phyloP scores from a whole-genome alignment of 2,113 vertebrate species.

The Semnopithecus entellus region DNA sequence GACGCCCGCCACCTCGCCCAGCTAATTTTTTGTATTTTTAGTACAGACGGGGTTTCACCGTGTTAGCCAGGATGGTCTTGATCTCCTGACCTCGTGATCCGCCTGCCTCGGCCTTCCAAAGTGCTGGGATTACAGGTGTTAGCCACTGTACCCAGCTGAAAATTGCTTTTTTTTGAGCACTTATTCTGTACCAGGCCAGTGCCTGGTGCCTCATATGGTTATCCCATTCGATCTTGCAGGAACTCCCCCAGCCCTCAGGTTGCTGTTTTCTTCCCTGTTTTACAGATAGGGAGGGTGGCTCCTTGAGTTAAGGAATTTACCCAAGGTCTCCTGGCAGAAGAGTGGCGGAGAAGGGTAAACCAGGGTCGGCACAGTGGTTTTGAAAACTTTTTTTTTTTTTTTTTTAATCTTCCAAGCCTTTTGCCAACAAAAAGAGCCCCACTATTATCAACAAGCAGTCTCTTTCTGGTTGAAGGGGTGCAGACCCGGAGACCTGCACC shows the following conservation, averaged over 20 bases:
- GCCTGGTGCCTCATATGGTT: background rate
- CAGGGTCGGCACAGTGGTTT: background rate
- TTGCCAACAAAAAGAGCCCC: background rate
- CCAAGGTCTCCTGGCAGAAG: background rate
- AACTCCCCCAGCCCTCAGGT: background rate
- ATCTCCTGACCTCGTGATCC: too few relatives aligned
- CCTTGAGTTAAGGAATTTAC: background rate
- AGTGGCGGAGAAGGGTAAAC: background rate
- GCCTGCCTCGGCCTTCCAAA: too few relatives aligned
- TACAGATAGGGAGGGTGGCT: background rate
- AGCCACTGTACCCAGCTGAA: background rate
- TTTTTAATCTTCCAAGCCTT: background rate
- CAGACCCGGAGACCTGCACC: background rate
- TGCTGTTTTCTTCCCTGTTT: background rate
- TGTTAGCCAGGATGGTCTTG: too few relatives aligned
- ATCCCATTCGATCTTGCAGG: background rate
- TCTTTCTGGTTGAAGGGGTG: background rate
- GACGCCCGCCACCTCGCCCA: rapidly evolving
- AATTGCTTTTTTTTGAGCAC: background rate
- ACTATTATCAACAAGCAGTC: background rate
- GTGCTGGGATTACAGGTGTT: too few relatives aligned
- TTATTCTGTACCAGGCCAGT: background rate
- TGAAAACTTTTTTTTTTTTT: background rate
- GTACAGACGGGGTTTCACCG: too few relatives aligned
- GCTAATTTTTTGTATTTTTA: too few relatives aligned